These are phyloP conservation scores for Cheiracanthium punctorium DNA, from an alignment of 2,888 invertebrate species.

Conservation along the genomic window DNA sequence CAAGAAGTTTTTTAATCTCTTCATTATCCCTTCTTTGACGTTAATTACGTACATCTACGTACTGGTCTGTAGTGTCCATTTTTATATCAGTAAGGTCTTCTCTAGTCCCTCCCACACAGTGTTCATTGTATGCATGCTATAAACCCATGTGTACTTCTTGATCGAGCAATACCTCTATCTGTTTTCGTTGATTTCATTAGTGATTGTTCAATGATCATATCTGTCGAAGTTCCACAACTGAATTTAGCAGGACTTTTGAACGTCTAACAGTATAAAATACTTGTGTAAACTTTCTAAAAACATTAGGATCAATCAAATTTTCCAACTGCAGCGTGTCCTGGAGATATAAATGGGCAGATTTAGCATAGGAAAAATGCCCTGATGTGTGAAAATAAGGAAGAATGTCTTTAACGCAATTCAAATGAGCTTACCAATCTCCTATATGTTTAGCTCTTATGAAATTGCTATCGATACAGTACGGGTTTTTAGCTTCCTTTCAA, in stretches of 20 bases:
- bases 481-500: no score
- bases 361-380: conserved; percentile 22
- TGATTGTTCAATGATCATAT: conserved; percentile 24
- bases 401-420: background rate
- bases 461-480: no score
- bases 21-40: no score
- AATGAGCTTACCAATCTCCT: conserved; percentile 11
- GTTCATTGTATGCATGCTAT: background rate
- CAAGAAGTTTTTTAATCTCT: no score
- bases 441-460: conserved; percentile 11
- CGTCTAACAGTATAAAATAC: conserved; percentile 15
- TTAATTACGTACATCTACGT: no score
- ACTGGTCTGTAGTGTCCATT: no score
- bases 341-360: conserved; percentile 20
- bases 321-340: conserved; percentile 10
- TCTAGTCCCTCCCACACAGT: conserved; percentile 8
- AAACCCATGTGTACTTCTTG: background rate
- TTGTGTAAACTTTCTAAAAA: background rate
- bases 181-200: conserved; percentile 16
- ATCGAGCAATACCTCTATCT: conserved; percentile 14
- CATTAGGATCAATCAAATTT: background rate
- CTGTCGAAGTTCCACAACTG: conserved; percentile 11
- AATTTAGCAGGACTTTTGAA: conserved; percentile 5
- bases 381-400: conserved; percentile 23
- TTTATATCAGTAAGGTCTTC: background rate